Conservation (phyloP, 2,888 invertebrate genomes). For the Callinectes sapidus region DNA sequence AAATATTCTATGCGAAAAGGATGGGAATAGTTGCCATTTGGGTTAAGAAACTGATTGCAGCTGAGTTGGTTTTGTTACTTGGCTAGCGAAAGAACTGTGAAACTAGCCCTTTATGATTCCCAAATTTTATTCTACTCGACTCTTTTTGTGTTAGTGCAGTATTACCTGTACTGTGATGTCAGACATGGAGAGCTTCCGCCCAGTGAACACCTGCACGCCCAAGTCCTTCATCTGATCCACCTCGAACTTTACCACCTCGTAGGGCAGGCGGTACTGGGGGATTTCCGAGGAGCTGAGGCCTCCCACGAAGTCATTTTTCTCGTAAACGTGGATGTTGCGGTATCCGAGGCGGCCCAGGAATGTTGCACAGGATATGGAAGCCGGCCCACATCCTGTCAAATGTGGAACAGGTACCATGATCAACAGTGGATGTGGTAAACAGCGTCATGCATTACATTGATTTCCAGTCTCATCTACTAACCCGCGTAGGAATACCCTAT, state of each 20-base stretch:
- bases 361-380: conserved; percentile 96
- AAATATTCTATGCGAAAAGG: too few relatives aligned
- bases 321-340: conserved; percentile 91
- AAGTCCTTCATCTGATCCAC: conserved; percentile 92
- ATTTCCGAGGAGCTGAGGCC: conserved; percentile 81
- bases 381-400: conserved; percentile 93
- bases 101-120: neutral
- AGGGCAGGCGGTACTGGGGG: conserved; percentile 84
- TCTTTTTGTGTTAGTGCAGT: neutral
- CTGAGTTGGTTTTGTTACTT: too few relatives aligned
- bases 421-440: neutral
- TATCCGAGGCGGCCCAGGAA: conserved; percentile 96
- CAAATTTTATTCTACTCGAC: neutral
- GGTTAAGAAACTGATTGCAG: too few relatives aligned
- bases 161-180: conserved; percentile 85
- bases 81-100: too few relatives aligned
- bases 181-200: conserved; percentile 82
- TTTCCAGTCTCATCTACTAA: neutral
- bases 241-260: conserved; percentile 94
- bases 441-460: neutral
- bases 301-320: conserved; percentile 90
- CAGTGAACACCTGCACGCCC: conserved; percentile 88
- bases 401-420: neutral
- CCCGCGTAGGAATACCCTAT: neutral
- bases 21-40: too few relatives aligned